A percentile compares a stretch with the other conserved stretches of the same genome.
Evolutionary conservation across 2,888 invertebrate species (phyloP).

Genomic region (Ceriagrion tenellum): DNA sequence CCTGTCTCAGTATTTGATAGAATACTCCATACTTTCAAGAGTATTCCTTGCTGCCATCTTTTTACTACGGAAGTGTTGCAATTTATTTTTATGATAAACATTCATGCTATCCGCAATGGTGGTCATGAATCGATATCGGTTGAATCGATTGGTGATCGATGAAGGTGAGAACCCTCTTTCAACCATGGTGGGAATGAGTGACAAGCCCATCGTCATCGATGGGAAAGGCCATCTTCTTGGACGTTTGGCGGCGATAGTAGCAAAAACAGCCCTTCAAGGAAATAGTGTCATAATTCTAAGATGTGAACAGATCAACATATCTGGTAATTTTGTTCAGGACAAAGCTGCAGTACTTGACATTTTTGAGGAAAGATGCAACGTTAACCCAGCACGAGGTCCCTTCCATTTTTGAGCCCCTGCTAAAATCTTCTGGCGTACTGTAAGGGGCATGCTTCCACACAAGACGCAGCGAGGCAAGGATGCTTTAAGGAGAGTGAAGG

Average conservation of each 20-base stretch:
- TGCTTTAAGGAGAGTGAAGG: constrained; percentile 92
- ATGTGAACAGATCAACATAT: constrained; percentile 98
- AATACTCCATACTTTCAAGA: no score
- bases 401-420: constrained; percentile 99
- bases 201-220: constrained; percentile 98
- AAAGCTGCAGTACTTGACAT: constrained; percentile 97
- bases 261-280: constrained; percentile 97
- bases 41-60: no score
- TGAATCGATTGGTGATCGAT: no score
- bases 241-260: constrained; percentile 95
- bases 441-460: constrained; percentile 99
- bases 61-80: no score
- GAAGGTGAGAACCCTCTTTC: constrained; percentile 56
- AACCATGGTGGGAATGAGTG: constrained; percentile 90
- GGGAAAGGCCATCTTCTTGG: constrained; percentile 99
- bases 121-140: no score
- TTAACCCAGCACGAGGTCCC: constrained; percentile 98
- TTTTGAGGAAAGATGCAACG: constrained; percentile 98
- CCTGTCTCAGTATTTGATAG: no score
- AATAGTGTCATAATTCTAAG: constrained; percentile 96
- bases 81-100: no score
- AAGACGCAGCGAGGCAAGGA: constrained; percentile 97
- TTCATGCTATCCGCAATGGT: no score
- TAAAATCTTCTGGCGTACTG: constrained; percentile 98
- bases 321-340: constrained; percentile 98